These are phyloP conservation scores for Aselliscus stoliczkanus DNA, from an alignment of 2,797 vertebrate genomes.

Conservation along the genomic window DNA sequence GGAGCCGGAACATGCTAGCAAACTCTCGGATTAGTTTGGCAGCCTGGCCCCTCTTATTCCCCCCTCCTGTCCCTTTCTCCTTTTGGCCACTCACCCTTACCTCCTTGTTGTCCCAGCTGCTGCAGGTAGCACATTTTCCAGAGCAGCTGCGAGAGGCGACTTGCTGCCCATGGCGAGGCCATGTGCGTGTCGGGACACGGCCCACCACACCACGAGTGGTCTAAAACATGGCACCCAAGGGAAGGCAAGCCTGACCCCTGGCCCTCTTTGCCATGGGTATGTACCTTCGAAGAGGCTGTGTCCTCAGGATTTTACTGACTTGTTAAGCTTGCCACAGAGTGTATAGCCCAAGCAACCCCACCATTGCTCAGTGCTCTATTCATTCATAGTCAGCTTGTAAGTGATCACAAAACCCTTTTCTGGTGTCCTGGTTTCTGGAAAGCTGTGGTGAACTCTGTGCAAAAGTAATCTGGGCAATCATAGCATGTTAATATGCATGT, in stretches of 20 bases:
- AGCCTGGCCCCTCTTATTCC: neutral
- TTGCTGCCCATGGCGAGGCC: neutral
- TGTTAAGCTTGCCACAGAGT: neutral
- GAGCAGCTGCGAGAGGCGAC: neutral
- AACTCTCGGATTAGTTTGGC: neutral
- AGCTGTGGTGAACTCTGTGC: neutral
- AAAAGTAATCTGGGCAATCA: neutral
- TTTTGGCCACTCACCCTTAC: neutral
- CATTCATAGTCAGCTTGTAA: neutral
- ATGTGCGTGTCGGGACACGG: neutral
- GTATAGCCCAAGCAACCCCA: neutral
- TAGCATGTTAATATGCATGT: neutral
- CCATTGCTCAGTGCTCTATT: neutral
- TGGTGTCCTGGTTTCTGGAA: conserved; percentile 9
- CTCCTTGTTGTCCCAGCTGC: neutral
- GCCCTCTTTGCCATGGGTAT: neutral
- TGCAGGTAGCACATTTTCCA: neutral
- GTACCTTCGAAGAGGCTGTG: neutral
- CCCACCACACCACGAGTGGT: rapidly evolving
- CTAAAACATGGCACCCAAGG: neutral
- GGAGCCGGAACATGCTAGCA: neutral
- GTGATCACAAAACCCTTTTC: neutral
- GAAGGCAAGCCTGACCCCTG: neutral
- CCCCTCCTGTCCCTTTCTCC: neutral
- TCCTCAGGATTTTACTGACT: neutral